Percentiles rank a stretch among this genome's conserved stretches.
These are phyloP conservation scores for Amblyopsis rosae DNA, from an alignment of 2,113 vertebrate species.

Conservation along the genomic window DNA sequence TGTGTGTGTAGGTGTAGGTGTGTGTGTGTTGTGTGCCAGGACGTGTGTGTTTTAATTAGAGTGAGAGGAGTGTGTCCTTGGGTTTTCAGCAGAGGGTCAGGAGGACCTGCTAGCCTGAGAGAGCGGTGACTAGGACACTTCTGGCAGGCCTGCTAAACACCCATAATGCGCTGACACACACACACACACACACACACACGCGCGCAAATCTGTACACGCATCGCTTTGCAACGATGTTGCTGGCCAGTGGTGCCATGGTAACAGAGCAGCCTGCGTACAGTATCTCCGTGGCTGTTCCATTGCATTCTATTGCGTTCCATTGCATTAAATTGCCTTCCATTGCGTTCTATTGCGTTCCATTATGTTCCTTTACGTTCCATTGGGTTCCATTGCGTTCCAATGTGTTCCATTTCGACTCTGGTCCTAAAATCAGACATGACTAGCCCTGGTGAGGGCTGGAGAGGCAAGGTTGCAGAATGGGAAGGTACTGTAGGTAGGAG, in stretches of 20 bases:
- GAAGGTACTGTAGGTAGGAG: slow-evolving; percentile 12
- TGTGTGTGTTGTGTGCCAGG: slow-evolving; percentile 5
- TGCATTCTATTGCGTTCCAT: slow-evolving; percentile 39
- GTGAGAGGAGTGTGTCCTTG: slow-evolving; percentile 75
- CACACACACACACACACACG: slow-evolving; percentile 10
- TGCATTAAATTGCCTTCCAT: slow-evolving; percentile 35
- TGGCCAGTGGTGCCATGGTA: slow-evolving; percentile 57
- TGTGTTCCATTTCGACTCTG: too few relatives aligned
- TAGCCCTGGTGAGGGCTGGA: slow-evolving; percentile 47
- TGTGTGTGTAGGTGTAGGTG: slow-evolving; percentile 1
- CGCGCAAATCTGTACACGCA: slow-evolving; percentile 6
- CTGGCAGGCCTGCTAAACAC: slow-evolving; percentile 70
- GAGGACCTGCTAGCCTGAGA: slow-evolving; percentile 62
- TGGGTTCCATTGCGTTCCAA: slow-evolving; percentile 41
- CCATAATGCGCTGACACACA: slow-evolving; percentile 59
- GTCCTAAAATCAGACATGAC: slow-evolving; percentile 44
- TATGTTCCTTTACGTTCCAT: slow-evolving; percentile 8
- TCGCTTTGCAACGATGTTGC: slow-evolving; percentile 54
- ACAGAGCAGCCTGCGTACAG: slow-evolving; percentile 50
- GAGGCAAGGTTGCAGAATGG: neutral
- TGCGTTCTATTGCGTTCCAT: slow-evolving; percentile 42
- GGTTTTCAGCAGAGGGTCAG: slow-evolving; percentile 70
- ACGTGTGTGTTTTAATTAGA: slow-evolving; percentile 74
- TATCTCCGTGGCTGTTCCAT: slow-evolving; percentile 23
- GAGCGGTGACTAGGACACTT: slow-evolving; percentile 60